phyloP scores from a whole-genome alignment of 2,113 vertebrate species.

The Cynocephalus volans region DNA sequence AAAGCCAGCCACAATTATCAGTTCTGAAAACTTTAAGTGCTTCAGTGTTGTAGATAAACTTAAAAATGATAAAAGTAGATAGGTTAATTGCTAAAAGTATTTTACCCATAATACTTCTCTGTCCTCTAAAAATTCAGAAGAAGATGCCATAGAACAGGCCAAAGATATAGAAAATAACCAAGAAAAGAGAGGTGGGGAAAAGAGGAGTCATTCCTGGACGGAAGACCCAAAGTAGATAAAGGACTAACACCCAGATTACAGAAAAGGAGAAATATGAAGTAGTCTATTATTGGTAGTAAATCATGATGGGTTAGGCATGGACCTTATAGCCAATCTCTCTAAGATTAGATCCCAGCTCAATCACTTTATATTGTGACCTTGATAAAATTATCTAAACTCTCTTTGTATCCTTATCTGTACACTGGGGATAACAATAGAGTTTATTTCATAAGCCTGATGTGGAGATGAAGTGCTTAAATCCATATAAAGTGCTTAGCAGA shows the following conservation, averaged over 20 bases:
- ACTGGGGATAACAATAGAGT: neutral
- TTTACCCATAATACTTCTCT: neutral
- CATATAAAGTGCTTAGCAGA: neutral
- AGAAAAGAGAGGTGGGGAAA: neutral
- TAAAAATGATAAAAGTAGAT: neutral
- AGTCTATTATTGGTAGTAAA: neutral
- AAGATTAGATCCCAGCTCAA: neutral
- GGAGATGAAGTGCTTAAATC: neutral
- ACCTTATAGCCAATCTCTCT: neutral
- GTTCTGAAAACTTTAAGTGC: neutral
- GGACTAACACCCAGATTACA: neutral
- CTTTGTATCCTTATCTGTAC: neutral
- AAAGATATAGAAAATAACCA: neutral
- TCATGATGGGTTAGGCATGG: no score
- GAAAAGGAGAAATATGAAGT: neutral
- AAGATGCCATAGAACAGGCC: neutral
- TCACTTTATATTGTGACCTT: neutral
- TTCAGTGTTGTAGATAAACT: neutral
- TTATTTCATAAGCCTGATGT: neutral
- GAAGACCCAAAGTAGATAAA: neutral
- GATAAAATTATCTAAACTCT: neutral
- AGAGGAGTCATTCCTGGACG: neutral
- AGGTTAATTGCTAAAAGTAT: neutral
- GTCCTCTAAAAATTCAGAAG: neutral
- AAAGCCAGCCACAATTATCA: neutral